Conservation (phyloP, 2,888 invertebrate genomes). For the Dynastes grantii region DNA sequence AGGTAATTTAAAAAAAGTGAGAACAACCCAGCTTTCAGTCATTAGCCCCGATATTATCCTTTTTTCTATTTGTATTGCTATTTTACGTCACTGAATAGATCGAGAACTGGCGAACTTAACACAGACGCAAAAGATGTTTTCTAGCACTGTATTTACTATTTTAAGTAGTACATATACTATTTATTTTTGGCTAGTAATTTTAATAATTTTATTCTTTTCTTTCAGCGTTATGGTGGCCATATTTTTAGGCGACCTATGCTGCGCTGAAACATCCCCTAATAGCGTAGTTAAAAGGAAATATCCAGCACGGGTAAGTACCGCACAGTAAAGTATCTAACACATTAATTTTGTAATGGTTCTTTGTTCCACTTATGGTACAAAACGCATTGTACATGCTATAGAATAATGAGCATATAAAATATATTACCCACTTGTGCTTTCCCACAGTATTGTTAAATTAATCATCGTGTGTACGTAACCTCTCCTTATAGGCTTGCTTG, state of each 20-base stretch:
- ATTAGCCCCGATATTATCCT: no score
- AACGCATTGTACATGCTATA: not conserved
- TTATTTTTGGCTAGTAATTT: no score
- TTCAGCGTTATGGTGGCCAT: conserved; percentile 64
- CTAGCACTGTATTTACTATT: no score
- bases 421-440: not conserved
- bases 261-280: conserved; percentile 47
- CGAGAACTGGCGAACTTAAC: no score
- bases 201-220: conserved; percentile 52
- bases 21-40: no score
- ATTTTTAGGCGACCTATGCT: conserved; percentile 61
- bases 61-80: no score
- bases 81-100: no score
- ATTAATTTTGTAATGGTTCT: not conserved
- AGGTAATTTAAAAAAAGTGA: no score
- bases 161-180: no score
- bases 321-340: not conserved
- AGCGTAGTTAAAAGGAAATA: conserved; percentile 52
- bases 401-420: conserved; percentile 16
- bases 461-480: not conserved
- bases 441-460: conserved; percentile 23
- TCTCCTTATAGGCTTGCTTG: conserved; percentile 2
- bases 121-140: no score
- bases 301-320: conserved; percentile 52
- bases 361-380: no score